phyloP scores from a whole-genome alignment of 2,888 invertebrate species.

The Lasioglossum lativentre region DNA sequence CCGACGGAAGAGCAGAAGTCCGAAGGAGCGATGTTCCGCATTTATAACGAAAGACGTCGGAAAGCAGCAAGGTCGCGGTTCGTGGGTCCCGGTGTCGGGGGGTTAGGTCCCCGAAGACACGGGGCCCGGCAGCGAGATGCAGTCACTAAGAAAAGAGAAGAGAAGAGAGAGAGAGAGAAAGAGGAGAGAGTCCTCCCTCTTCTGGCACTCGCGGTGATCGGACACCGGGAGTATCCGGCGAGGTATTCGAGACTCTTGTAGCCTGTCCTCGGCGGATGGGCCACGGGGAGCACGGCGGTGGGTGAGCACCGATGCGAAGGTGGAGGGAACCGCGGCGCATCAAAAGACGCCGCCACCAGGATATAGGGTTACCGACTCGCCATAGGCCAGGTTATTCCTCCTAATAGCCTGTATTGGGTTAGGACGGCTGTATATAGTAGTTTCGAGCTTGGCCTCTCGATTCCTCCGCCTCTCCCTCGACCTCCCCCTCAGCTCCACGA shows the following conservation, averaged over 20 bases:
- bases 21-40: slow-evolving; percentile 42
- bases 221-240: slow-evolving; percentile 78
- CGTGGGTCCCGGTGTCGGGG: neutral
- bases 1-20: slow-evolving; percentile 43
- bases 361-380: slow-evolving; percentile 80
- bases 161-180: slow-evolving; percentile 45
- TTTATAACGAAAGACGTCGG: slow-evolving; percentile 44
- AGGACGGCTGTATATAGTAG: slow-evolving; percentile 68
- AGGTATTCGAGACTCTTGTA: slow-evolving; percentile 84
- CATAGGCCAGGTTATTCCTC: slow-evolving; percentile 78
- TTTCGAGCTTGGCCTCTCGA: slow-evolving; percentile 64
- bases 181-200: slow-evolving; percentile 56
- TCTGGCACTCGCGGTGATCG: slow-evolving; percentile 73
- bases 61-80: slow-evolving; percentile 35
- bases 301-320: slow-evolving; percentile 75
- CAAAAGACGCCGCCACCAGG: slow-evolving; percentile 81
- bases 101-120: slow-evolving; percentile 39
- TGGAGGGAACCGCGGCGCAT: slow-evolving; percentile 76
- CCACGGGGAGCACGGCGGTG: slow-evolving; percentile 79
- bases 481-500: neutral
- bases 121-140: slow-evolving; percentile 22
- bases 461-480: slow-evolving; percentile 12
- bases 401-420: slow-evolving; percentile 80
- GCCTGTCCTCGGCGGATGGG: slow-evolving; percentile 82
- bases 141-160: slow-evolving; percentile 22